Conservation (phyloP, 2,113 vertebrate genomes). For the Mixornis gularis region DNA sequence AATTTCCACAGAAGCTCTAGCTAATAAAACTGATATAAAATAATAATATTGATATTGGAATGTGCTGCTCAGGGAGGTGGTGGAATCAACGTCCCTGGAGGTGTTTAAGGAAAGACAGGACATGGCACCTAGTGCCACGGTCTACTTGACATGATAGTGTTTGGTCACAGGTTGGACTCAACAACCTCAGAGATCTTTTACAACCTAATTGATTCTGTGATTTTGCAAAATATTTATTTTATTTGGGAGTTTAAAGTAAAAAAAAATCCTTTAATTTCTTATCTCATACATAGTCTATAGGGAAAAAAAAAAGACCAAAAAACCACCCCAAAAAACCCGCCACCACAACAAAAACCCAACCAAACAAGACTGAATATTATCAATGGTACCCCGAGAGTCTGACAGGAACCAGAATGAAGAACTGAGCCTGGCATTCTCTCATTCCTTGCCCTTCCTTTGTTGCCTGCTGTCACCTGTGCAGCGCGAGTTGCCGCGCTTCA, state of each 20-base stretch:
- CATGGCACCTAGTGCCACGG: accelerated
- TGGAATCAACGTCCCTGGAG: neutral
- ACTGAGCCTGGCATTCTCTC: neutral
- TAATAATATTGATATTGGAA: neutral
- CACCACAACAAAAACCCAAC: neutral
- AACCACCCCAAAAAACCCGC: accelerated
- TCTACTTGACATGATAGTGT: neutral
- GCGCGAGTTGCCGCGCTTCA: neutral
- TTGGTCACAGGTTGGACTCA: neutral
- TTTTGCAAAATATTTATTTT: neutral
- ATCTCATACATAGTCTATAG: neutral
- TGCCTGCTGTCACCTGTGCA: conserved; percentile 31
- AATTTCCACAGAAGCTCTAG: neutral
- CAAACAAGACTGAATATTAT: neutral
- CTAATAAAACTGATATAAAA: neutral
- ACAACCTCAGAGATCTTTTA: neutral
- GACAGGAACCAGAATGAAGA: neutral
- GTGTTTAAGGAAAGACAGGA: neutral
- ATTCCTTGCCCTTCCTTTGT: conserved; percentile 32
- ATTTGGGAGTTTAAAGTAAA: neutral
- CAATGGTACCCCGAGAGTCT: neutral
- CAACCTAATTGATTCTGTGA: neutral
- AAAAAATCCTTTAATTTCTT: neutral
- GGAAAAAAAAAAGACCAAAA: accelerated
- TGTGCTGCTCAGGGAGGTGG: neutral